phyloP scores from a whole-genome alignment of 2,113 vertebrate species.

The Proteles cristata region DNA sequence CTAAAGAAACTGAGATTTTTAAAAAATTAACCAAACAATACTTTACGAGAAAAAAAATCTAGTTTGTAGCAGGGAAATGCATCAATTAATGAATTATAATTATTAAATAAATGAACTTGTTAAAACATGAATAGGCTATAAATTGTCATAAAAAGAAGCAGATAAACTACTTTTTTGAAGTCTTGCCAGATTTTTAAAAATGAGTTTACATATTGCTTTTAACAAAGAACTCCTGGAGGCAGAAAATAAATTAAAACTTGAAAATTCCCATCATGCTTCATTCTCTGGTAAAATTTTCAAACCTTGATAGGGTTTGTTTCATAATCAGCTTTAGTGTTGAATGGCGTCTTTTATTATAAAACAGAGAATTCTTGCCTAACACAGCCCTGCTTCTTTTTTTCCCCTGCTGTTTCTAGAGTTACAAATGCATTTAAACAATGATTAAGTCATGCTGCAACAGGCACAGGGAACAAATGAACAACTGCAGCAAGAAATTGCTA shows the following conservation, averaged over 20 bases:
- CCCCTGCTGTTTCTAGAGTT: constrained; percentile 68
- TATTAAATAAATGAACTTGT: constrained; percentile 57
- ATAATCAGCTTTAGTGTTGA: constrained; percentile 59
- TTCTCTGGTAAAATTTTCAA: constrained; percentile 59
- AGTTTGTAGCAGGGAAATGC: constrained; percentile 34
- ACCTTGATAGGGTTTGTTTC: constrained; percentile 60
- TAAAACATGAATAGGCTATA: constrained; percentile 63
- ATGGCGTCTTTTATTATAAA: constrained; percentile 70
- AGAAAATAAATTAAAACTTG: constrained; percentile 71
- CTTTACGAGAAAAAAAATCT: constrained; percentile 4
- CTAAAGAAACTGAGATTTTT: neutral
- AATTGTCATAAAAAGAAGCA: constrained; percentile 49
- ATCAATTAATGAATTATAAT: constrained; percentile 54
- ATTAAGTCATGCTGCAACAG: constrained; percentile 55
- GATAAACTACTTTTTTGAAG: constrained; percentile 27
- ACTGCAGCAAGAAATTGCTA: constrained; percentile 39
- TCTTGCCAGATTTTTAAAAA: neutral
- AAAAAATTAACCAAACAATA: constrained; percentile 35
- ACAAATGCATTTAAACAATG: constrained; percentile 61
- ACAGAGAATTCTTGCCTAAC: constrained; percentile 57
- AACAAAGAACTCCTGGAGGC: constrained; percentile 54
- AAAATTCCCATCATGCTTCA: constrained; percentile 47
- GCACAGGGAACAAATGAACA: constrained; percentile 48
- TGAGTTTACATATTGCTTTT: constrained; percentile 48
- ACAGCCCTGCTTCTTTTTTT: neutral